A percentile compares a stretch with the other conserved stretches of the same genome.
phyloP scores from a whole-genome alignment of 2,888 invertebrate genomes.

The Altica lythri region DNA sequence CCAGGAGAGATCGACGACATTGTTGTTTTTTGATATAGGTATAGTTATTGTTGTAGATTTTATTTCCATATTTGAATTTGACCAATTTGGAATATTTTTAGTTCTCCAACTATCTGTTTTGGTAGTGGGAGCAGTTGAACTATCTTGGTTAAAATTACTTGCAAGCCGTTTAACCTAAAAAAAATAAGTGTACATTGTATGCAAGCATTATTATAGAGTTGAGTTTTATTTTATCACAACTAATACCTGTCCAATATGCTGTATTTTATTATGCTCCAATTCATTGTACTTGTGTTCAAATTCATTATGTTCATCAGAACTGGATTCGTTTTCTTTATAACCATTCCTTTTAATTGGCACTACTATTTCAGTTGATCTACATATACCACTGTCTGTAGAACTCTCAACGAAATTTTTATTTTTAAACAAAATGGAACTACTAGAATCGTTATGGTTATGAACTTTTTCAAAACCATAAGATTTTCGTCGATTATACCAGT shows the following conservation, averaged over 20 bases:
- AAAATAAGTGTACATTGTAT: neutral
- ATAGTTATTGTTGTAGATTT: slow-evolving; percentile 54
- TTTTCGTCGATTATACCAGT: slow-evolving; percentile 76
- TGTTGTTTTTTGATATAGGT: slow-evolving; percentile 50
- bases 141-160: slow-evolving; percentile 37
- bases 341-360: slow-evolving; percentile 41
- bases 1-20: slow-evolving; percentile 44
- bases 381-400: slow-evolving; percentile 79
- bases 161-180: slow-evolving; percentile 42
- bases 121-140: slow-evolving; percentile 28
- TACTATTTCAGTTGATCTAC: slow-evolving; percentile 72
- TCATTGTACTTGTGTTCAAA: slow-evolving; percentile 34
- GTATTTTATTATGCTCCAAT: slow-evolving; percentile 29
- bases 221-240: neutral
- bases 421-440: slow-evolving; percentile 51
- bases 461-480: slow-evolving; percentile 73
- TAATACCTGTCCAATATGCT: slow-evolving; percentile 38
- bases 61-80: slow-evolving; percentile 39
- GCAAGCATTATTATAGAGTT: neutral
- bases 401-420: slow-evolving; percentile 68
- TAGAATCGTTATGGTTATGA: slow-evolving; percentile 43
- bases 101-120: slow-evolving; percentile 27
- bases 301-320: slow-evolving; percentile 39
- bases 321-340: slow-evolving; percentile 27
- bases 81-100: slow-evolving; percentile 26